Conservation (phyloP, 2,888 invertebrate genomes). For the Leptinotarsa haldemani region DNA sequence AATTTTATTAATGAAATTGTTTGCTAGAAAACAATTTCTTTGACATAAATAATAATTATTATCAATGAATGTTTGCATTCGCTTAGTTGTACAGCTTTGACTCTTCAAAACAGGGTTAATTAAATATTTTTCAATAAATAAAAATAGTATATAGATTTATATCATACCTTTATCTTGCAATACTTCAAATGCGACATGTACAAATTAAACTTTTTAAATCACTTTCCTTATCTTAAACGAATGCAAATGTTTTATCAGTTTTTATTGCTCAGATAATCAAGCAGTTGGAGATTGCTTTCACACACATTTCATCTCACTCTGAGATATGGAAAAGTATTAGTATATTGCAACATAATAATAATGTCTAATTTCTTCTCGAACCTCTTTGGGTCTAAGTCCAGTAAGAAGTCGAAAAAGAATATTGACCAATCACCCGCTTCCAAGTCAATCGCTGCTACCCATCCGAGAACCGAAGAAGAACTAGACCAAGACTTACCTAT, state of each 20-base stretch:
- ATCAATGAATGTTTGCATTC: no score
- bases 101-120: no score
- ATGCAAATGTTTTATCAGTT: slow-evolving; percentile 17
- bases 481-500: slow-evolving; percentile 35
- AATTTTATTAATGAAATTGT: no score
- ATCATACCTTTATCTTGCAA: background rate
- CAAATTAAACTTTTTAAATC: background rate
- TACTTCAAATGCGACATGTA: background rate
- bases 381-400: background rate
- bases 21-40: no score
- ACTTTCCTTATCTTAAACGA: slow-evolving; percentile 10
- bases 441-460: background rate
- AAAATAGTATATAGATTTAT: no score
- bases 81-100: no score
- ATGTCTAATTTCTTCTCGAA: slow-evolving; percentile 16
- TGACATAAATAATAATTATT: no score
- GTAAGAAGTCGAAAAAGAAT: slow-evolving; percentile 11
- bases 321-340: background rate
- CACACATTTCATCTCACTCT: background rate
- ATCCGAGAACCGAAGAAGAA: slow-evolving; percentile 28
- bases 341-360: background rate
- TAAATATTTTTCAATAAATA: no score
- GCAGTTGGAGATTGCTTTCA: background rate
- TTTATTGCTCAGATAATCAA: background rate
- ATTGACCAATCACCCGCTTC: no score